Conservation (phyloP, 2,888 invertebrate species). For the Ethmia dodecea region DNA sequence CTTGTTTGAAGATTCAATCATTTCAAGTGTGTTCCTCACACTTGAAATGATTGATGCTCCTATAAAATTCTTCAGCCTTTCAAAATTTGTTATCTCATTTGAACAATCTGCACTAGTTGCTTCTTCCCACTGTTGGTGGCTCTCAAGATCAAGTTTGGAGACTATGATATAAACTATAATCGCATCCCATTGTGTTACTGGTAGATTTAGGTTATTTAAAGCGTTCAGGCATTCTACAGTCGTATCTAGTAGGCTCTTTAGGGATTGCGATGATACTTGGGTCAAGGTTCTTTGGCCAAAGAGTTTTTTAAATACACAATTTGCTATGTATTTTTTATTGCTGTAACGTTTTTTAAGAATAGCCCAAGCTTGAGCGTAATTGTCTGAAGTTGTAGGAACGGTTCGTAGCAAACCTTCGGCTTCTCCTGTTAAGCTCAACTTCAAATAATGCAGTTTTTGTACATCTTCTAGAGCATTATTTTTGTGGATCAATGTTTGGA, state of each 20-base stretch:
- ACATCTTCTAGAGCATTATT: constrained; percentile 19
- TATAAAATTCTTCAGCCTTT: constrained; percentile 18
- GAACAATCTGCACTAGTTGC: constrained; percentile 2
- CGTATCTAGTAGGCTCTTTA: constrained; percentile 19
- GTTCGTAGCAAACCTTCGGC: constrained; percentile 21
- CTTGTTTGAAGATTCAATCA: constrained; percentile 7
- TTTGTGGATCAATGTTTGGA: constrained; percentile 18
- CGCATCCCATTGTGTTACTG: constrained; percentile 14
- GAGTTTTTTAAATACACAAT: constrained; percentile 16
- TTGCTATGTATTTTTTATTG: constrained; percentile 19
- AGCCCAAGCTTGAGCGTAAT: constrained; percentile 19
- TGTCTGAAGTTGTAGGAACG: constrained; percentile 13
- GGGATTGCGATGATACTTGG: constrained; percentile 13
- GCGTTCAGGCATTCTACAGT: constrained; percentile 18
- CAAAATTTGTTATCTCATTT: constrained; percentile 16
- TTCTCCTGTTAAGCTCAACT: constrained; percentile 18
- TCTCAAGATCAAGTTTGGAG: constrained; percentile 13
- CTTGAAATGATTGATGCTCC: constrained; percentile 23
- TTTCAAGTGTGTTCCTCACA: constrained; percentile 23
- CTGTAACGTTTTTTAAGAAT: constrained; percentile 16
- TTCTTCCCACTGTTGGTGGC: constrained; percentile 16
- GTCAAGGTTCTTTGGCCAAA: constrained; percentile 8
- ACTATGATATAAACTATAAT: constrained; percentile 13
- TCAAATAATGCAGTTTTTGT: constrained; percentile 23
- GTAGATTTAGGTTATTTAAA: constrained; percentile 11